These are phyloP conservation scores for Drosophila bipectinata DNA, from an alignment of 1,140 invertebrate species.

Conservation along the genomic window DNA sequence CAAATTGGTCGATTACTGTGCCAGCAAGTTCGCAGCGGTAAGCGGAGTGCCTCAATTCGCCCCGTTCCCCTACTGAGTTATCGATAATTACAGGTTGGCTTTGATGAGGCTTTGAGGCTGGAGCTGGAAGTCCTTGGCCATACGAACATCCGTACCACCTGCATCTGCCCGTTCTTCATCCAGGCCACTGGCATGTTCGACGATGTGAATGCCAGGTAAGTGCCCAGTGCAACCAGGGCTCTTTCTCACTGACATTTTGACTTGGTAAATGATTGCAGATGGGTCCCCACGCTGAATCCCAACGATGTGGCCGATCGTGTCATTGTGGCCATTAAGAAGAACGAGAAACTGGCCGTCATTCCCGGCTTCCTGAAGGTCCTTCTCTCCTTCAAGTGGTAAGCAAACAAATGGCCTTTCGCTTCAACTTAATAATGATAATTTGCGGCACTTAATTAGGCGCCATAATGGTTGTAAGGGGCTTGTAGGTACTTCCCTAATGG, in stretches of 20 bases:
- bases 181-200: constrained; percentile 97
- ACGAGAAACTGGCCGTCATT: constrained; percentile 91
- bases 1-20: constrained; percentile 97
- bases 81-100: constrained; percentile 86
- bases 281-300: constrained; percentile 92
- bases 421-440: constrained; percentile 46
- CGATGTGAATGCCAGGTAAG: constrained; percentile 92
- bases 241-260: constrained; percentile 42
- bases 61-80: constrained; percentile 10
- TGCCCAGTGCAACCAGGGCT: neutral
- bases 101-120: constrained; percentile 93
- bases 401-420: constrained; percentile 41
- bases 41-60: constrained; percentile 74
- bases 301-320: constrained; percentile 94
- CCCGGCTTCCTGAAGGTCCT: constrained; percentile 89
- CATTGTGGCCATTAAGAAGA: constrained; percentile 91
- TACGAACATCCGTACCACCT: constrained; percentile 92
- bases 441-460: constrained; percentile 47
- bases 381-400: constrained; percentile 89
- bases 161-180: constrained; percentile 97
- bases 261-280: constrained; percentile 84
- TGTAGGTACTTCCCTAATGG: constrained; percentile 31
- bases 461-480: constrained; percentile 43
- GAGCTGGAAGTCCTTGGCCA: constrained; percentile 90
- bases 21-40: constrained; percentile 95